Percentiles rank a stretch among this genome's conserved stretches.
These are phyloP conservation scores for Daboia siamensis DNA, from an alignment of 2,113 vertebrate species.

Conservation along the genomic window DNA sequence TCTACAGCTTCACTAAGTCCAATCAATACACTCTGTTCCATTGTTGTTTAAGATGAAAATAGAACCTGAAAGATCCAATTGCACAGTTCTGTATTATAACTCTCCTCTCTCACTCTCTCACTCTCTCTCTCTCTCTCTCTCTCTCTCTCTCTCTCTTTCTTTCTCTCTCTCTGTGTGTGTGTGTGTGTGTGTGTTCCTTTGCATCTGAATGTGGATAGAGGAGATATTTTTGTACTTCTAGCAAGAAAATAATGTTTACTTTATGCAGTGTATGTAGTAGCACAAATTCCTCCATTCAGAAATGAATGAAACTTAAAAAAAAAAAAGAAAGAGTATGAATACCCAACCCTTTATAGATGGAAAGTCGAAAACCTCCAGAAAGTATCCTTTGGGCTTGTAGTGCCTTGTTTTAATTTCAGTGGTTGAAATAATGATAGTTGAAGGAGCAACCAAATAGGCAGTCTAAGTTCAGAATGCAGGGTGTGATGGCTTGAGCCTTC, in stretches of 20 bases:
- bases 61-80: not conserved
- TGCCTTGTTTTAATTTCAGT: slow-evolving; percentile 62
- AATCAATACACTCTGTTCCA: slow-evolving; percentile 19
- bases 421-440: slow-evolving; percentile 65
- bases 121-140: not conserved
- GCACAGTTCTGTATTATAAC: not conserved
- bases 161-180: not conserved
- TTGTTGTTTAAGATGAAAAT: slow-evolving; percentile 8
- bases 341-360: not conserved
- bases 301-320: not conserved
- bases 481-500: slow-evolving; percentile 60
- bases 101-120: no score
- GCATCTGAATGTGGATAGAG: not conserved
- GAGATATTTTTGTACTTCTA: not conserved
- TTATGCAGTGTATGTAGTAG: not conserved
- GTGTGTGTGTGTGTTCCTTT: not conserved
- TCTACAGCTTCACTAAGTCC: not conserved
- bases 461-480: slow-evolving; percentile 52
- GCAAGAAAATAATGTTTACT: not conserved
- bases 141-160: not conserved
- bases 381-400: slow-evolving; percentile 2
- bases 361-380: slow-evolving; percentile 7
- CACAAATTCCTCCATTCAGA: not conserved
- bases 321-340: not conserved
- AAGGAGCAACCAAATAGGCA: slow-evolving; percentile 60